Evolutionary conservation across 2,797 vertebrate species (phyloP).

Genomic region (Alfaro cultratus): DNA sequence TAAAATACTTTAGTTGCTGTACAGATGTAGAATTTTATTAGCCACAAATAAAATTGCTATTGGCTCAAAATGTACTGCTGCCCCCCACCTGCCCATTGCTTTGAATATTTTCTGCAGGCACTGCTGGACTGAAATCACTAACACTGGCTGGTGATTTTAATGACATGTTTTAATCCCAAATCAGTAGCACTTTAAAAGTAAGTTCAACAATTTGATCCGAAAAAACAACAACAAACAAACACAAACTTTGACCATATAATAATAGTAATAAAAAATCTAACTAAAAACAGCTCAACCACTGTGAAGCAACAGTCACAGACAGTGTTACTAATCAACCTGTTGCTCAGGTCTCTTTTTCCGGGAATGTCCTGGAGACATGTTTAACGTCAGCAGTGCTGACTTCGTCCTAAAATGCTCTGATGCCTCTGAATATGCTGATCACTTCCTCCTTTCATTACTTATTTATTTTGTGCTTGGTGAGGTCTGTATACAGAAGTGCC

Average conservation of each 20-base stretch:
- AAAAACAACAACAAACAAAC: neutral
- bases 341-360: constrained; percentile 31
- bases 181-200: neutral
- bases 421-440: constrained; percentile 78
- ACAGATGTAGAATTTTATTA: neutral
- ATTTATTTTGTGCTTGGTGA: constrained; percentile 52
- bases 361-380: constrained; percentile 13
- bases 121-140: neutral
- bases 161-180: neutral
- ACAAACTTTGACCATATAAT: too few relatives aligned
- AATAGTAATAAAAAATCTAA: neutral
- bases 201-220: neutral
- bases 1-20: too few relatives aligned
- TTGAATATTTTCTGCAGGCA: neutral
- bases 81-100: neutral
- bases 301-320: constrained; percentile 20
- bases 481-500: constrained; percentile 28
- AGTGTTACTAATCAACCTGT: constrained; percentile 69
- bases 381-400: constrained; percentile 64
- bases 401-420: constrained; percentile 54
- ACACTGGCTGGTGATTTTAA: neutral
- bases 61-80: neutral
- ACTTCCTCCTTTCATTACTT: constrained; percentile 68
- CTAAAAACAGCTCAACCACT: neutral
- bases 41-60: neutral